Conservation (phyloP, 2,888 invertebrate species). For the Tenthredo notha region DNA sequence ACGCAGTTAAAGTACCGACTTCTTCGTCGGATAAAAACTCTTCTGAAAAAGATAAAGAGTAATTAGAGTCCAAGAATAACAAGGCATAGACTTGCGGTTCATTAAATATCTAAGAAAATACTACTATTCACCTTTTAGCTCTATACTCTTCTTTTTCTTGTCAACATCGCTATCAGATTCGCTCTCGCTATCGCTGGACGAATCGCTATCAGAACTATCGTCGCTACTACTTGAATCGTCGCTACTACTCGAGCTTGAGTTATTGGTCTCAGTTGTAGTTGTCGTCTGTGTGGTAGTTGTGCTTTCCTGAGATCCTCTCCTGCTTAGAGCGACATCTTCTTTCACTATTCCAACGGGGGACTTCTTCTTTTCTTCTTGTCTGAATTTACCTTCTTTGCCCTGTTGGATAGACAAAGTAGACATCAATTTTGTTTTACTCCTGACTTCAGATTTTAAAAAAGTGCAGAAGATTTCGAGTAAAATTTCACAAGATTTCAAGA, state of each 20-base stretch:
- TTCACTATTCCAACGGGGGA: slow-evolving; percentile 61
- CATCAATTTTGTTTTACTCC: not conserved
- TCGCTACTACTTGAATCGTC: slow-evolving; percentile 81
- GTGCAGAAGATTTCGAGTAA: not conserved
- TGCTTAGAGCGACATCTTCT: slow-evolving; percentile 69
- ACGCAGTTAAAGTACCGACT: slow-evolving; percentile 82
- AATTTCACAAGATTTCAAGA: no score
- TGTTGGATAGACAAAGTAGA: slow-evolving; percentile 45
- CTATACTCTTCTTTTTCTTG: slow-evolving; percentile 67
- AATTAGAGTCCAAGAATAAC: not conserved
- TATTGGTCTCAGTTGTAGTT: slow-evolving; percentile 76
- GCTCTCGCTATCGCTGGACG: slow-evolving; percentile 80
- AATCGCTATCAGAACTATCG: slow-evolving; percentile 80
- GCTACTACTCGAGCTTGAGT: slow-evolving; percentile 76
- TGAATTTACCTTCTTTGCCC: slow-evolving; percentile 65
- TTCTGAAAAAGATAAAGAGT: slow-evolving; percentile 63
- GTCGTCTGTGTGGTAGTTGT: slow-evolving; percentile 77
- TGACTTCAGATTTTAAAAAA: not conserved
- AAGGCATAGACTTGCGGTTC: not conserved
- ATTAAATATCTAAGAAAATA: not conserved
- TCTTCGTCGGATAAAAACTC: slow-evolving; percentile 79
- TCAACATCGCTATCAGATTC: slow-evolving; percentile 80
- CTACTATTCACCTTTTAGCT: slow-evolving; percentile 64
- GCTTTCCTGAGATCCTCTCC: slow-evolving; percentile 77
- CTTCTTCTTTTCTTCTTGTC: slow-evolving; percentile 67